phyloP scores from a whole-genome alignment of 2,113 vertebrate species.

The Antigone vipio region DNA sequence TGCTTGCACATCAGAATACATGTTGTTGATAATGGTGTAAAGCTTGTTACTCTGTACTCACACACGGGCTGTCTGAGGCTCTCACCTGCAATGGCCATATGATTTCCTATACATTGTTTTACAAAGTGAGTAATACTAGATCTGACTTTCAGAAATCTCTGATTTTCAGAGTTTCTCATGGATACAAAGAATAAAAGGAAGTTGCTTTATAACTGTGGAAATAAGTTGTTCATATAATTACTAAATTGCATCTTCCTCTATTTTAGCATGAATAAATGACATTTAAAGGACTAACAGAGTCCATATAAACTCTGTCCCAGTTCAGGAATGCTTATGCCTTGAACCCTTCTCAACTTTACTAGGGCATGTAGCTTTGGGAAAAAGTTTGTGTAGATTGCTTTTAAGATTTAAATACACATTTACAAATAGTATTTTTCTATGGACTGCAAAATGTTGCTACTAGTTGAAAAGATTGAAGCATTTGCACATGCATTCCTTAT shows the following conservation, averaged over 20 bases:
- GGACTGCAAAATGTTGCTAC: not conserved
- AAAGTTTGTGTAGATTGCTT: not conserved
- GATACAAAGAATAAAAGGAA: not conserved
- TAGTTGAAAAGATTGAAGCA: not conserved
- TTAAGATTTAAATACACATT: not conserved
- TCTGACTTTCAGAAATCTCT: not conserved
- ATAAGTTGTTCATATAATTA: not conserved
- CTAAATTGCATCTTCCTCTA: not conserved
- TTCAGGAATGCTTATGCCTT: not conserved
- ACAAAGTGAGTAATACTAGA: not conserved
- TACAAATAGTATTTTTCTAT: not conserved
- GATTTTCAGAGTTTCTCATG: not conserved
- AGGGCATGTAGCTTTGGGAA: not conserved
- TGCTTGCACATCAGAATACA: not conserved
- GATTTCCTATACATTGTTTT: not conserved
- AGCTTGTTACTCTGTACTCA: not conserved
- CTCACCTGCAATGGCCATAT: not conserved
- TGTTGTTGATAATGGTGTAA: not conserved
- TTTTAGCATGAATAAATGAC: not conserved
- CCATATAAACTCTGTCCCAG: fast-evolving
- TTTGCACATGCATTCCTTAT: not conserved
- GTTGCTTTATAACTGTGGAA: not conserved
- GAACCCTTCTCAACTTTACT: not conserved
- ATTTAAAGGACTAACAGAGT: not conserved
- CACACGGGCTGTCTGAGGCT: not conserved